Conservation (phyloP, 2,888 invertebrate genomes). For the Rhyacophila evoluta region DNA sequence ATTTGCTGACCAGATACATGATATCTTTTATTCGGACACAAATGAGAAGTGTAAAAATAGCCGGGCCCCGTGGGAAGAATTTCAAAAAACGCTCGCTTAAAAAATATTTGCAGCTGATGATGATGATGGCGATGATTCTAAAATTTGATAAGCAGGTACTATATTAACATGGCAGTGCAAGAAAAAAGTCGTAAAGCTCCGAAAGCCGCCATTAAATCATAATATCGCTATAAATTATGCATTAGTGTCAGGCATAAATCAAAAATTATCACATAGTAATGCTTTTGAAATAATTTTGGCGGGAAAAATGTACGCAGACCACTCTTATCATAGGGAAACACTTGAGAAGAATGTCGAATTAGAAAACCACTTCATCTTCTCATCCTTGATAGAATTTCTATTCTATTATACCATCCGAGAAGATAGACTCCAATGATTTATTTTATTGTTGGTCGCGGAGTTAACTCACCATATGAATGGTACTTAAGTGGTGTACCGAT, state of each 20-base stretch:
- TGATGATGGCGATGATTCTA: background rate
- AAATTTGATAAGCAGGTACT: background rate
- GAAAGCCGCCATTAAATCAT: slow-evolving; percentile 50
- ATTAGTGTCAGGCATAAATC: slow-evolving; percentile 51
- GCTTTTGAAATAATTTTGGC: slow-evolving; percentile 1
- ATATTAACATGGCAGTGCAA: background rate
- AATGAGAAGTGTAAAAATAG: too few species aligned
- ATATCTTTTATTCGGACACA: too few species aligned
- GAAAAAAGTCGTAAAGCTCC: slow-evolving; percentile 10
- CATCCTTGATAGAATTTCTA: background rate
- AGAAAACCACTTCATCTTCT: background rate
- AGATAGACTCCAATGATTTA: too few species aligned
- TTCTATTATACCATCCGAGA: too few species aligned
- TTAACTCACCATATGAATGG: too few species aligned
- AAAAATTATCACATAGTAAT: slow-evolving; percentile 28
- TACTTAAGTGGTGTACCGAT: too few species aligned
- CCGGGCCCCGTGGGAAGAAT: too few species aligned
- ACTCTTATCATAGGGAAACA: background rate
- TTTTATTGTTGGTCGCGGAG: too few species aligned
- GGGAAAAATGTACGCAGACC: background rate
- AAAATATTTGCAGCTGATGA: slow-evolving; percentile 16
- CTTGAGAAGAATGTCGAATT: background rate
- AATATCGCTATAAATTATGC: slow-evolving; percentile 47
- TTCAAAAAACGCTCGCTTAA: background rate
- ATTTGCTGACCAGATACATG: too few species aligned